Evolutionary conservation across 2,797 vertebrate species (phyloP).

Genomic region (Manis javanica): DNA sequence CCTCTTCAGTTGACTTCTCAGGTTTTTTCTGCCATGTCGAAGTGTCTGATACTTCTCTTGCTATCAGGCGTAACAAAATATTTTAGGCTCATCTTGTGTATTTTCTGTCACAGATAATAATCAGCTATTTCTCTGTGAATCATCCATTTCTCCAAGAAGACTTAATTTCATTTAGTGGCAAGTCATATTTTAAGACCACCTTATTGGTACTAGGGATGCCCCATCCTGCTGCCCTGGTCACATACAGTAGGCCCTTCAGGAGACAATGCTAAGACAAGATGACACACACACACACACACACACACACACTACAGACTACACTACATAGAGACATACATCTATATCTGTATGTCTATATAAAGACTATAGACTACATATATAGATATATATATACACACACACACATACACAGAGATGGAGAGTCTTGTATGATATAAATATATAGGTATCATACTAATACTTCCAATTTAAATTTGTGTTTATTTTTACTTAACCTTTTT

Average conservation of each 20-base stretch:
- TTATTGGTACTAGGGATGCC: neutral
- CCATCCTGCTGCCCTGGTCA: neutral
- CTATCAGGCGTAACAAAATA: neutral
- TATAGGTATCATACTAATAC: neutral
- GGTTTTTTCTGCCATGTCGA: neutral
- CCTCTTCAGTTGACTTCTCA: neutral
- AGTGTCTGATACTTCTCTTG: neutral
- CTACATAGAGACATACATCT: neutral
- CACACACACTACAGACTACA: neutral
- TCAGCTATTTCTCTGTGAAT: constrained; percentile 20
- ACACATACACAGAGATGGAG: neutral
- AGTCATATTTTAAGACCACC: neutral
- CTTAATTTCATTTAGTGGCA: neutral
- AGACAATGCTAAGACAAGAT: neutral
- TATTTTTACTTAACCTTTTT: neutral
- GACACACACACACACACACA: neutral
- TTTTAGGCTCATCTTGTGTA: neutral
- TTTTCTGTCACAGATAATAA: neutral
- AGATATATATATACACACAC: neutral
- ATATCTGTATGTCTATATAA: neutral
- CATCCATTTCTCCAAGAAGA: neutral
- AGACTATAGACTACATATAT: neutral
- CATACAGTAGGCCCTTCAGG: neutral
- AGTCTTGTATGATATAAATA: neutral
- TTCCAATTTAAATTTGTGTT: neutral